Base-by-base conservation (phyloP, 2,797 vertebrate genomes). In the Enteromius thamalakanensis region DNA sequence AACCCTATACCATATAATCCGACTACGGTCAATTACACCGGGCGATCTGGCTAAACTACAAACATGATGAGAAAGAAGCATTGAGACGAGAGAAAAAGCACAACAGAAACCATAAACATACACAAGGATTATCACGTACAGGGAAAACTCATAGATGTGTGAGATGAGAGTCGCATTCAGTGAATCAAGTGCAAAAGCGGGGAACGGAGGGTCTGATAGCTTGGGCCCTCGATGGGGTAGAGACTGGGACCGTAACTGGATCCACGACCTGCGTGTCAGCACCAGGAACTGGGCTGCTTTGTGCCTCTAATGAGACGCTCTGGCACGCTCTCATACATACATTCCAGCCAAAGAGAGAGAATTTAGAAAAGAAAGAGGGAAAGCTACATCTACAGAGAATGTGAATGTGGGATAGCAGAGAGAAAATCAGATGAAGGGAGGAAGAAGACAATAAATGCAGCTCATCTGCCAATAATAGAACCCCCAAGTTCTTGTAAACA, bases 251-350 rank as follows among this genome's bases (percentile, higher is more conserved):
- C 90, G 92, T 91, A 93, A 93, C 87, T 83, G 89, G 90, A 94
- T 93, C 92, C 86, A 87, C 53, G 47, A 91, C 89, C 88, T 91
- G 86, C 71, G 47, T 93, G 91, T 94, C 92, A 91, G 90, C 91
- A 87, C 89, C 90, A 88, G 79, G 21, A 88, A 94, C 94, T 94
- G 94, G 89, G 86, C 88, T 49, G 88, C 92, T 92, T 95, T 95
- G 94, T 95, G 87, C 89, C 91, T 80, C 91, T 94, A 93, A 93
- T 93, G 93, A 94, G 92, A 85, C 80, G 42, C 74, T 79, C 82
- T 88, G 84, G 84, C 82, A 87, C 72, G 51, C 84, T 81, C 82
- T 83, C 75, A 86, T 60, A 79, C 76, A 82, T 34, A 55, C 85
- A 90, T 87, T 87, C 84, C 83, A 84, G 76, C 55, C 82, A 87